Evolutionary conservation across 2,113 vertebrate species (phyloP).

Genomic region (Phaetusa simplex): DNA sequence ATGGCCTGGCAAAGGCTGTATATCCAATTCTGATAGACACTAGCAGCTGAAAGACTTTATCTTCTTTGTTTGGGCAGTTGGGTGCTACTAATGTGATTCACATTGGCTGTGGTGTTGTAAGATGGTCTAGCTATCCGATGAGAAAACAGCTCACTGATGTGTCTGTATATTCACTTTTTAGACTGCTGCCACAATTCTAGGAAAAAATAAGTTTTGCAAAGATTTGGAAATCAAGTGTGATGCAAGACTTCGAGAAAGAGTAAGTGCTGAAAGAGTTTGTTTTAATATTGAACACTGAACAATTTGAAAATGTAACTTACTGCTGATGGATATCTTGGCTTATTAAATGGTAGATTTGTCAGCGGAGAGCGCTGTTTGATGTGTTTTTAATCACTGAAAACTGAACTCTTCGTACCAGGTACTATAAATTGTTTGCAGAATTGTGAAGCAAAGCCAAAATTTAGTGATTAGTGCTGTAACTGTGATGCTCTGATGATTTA

Average conservation of each 20-base stretch:
- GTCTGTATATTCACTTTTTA: constrained; percentile 54
- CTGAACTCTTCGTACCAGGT: background rate
- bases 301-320: background rate
- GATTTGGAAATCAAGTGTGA: constrained; percentile 81
- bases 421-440: background rate
- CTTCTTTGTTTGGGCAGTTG: background rate
- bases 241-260: constrained; percentile 88
- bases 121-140: background rate
- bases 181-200: constrained; percentile 88
- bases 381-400: background rate
- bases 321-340: background rate
- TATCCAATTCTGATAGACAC: background rate
- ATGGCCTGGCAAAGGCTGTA: background rate
- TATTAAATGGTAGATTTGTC: background rate
- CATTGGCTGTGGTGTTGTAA: background rate
- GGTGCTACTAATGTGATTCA: background rate
- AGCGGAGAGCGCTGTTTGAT: background rate
- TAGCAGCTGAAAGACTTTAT: background rate
- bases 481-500: background rate
- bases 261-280: constrained; percentile 65
- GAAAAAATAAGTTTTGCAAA: constrained; percentile 79
- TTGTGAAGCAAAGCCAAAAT: background rate
- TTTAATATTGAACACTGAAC: background rate
- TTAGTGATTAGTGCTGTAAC: background rate
- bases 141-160: background rate